Percentiles rank a stretch among this genome's conserved stretches.
These are phyloP conservation scores for Istiophorus platypterus DNA, from an alignment of 2,113 vertebrate genomes.

Conservation along the genomic window DNA sequence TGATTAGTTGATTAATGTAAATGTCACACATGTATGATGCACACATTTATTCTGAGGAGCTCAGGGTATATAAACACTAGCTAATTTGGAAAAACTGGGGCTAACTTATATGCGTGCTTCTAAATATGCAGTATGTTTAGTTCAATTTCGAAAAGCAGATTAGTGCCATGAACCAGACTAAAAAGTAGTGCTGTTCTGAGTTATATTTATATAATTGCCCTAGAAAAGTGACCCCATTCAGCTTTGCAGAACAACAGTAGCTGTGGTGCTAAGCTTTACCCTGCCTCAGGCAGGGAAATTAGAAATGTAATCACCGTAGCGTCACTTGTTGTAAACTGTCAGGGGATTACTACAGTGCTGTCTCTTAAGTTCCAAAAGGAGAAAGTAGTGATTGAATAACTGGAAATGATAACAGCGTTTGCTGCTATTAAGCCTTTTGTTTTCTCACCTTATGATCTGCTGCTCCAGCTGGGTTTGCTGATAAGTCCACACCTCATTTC, in stretches of 20 bases:
- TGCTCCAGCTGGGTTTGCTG: slow-evolving; percentile 58
- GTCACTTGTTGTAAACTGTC: slow-evolving; percentile 40
- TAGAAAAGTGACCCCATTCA: slow-evolving; percentile 44
- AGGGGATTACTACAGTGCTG: slow-evolving; percentile 49
- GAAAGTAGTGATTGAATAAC: slow-evolving; percentile 56
- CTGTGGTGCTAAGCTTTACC: slow-evolving; percentile 12
- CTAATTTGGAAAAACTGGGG: slow-evolving; percentile 25
- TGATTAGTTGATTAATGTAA: slow-evolving; percentile 27
- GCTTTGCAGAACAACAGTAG: slow-evolving; percentile 18
- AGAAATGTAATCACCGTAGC: slow-evolving; percentile 65
- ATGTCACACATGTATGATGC: slow-evolving; percentile 25
- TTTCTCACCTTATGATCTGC: slow-evolving; percentile 52
- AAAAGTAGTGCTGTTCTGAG: slow-evolving; percentile 21
- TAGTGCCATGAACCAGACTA: slow-evolving; percentile 23
- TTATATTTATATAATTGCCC: slow-evolving; percentile 42
- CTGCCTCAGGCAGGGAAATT: slow-evolving; percentile 54
- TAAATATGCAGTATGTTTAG: slow-evolving; percentile 23
- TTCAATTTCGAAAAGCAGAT: slow-evolving; percentile 44
- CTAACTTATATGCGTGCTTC: slow-evolving; percentile 6
- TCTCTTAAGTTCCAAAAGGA: slow-evolving; percentile 44
- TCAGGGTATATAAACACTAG: background rate
- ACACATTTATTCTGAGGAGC: background rate
- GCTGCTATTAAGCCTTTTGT: slow-evolving; percentile 29
- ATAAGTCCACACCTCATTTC: slow-evolving; percentile 49
- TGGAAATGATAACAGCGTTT: slow-evolving; percentile 47